Evolutionary conservation across 2,888 invertebrate genomes (phyloP).

Genomic region (Heliconius erato): DNA sequence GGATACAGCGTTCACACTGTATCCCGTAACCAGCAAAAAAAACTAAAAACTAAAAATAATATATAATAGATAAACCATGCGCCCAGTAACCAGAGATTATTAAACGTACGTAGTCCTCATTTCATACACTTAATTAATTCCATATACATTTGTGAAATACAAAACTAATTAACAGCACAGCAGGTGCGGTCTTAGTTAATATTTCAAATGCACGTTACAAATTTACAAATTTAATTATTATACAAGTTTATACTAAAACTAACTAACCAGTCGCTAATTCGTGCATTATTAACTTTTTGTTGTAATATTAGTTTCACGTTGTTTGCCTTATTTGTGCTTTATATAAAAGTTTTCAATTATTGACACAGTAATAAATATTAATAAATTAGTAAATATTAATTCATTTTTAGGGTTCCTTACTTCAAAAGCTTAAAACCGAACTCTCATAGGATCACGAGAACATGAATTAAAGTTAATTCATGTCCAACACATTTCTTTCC

Average conservation of each 20-base stretch:
- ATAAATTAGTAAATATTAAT: too few species aligned
- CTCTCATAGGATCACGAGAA: too few species aligned
- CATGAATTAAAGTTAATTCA: too few species aligned
- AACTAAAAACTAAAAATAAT: too few species aligned
- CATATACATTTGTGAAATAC: slow-evolving; percentile 34
- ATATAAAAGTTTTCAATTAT: too few species aligned
- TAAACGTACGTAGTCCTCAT: slow-evolving; percentile 11
- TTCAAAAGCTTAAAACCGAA: too few species aligned
- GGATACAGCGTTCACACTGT: too few species aligned
- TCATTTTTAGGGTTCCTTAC: too few species aligned
- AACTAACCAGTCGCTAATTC: neutral
- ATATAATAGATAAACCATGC: neutral
- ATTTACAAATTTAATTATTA: slow-evolving; percentile 25
- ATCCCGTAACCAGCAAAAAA: too few species aligned
- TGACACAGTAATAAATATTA: too few species aligned
- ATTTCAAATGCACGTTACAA: slow-evolving; percentile 31
- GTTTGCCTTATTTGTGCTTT: neutral
- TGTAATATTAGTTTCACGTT: neutral
- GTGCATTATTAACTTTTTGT: slow-evolving; percentile 8
- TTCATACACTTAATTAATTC: slow-evolving; percentile 30
- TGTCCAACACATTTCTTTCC: too few species aligned
- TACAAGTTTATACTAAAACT: slow-evolving; percentile 3
- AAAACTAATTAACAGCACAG: slow-evolving; percentile 35
- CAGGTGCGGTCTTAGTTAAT: slow-evolving; percentile 34
- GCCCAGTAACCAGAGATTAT: neutral